A percentile compares a stretch with the other conserved stretches of the same genome.
These are phyloP conservation scores for Caenorhabditis angaria DNA, from an alignment of 2,888 invertebrate genomes.

Conservation along the genomic window DNA sequence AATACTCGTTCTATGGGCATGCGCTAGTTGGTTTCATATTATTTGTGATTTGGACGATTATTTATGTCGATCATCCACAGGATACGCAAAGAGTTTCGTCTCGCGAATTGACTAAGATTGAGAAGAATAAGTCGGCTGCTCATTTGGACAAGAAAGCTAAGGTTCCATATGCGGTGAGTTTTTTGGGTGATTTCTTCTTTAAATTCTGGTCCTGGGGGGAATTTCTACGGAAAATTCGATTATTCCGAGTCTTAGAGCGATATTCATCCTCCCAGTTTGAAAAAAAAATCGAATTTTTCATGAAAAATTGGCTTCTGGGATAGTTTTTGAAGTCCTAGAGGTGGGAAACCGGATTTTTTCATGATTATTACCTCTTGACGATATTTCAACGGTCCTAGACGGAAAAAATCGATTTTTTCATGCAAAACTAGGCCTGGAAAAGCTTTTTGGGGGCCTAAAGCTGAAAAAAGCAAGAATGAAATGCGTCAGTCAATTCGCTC, in stretches of 20 bases:
- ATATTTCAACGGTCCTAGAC: no score
- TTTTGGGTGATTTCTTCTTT: neutral
- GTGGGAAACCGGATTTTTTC: no score
- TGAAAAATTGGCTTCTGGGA: no score
- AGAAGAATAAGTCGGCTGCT: constrained; percentile 51
- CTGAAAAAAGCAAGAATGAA: no score
- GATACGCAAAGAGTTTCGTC: constrained; percentile 41
- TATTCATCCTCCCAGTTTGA: neutral
- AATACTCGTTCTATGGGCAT: constrained; percentile 46
- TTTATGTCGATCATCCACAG: constrained; percentile 55
- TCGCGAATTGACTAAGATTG: constrained; percentile 51
- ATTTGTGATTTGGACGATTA: constrained; percentile 50
- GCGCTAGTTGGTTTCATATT: constrained; percentile 40
- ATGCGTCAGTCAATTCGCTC: no score
- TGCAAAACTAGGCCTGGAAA: no score
- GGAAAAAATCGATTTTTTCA: no score
- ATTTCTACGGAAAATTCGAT: no score
- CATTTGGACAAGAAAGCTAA: constrained; percentile 46
- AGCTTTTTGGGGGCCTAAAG: no score
- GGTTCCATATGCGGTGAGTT: constrained; percentile 50
- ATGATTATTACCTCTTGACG: no score
- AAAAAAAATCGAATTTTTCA: neutral
- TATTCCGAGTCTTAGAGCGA: no score
- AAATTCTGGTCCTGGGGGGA: neutral
- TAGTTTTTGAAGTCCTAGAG: no score